These are phyloP conservation scores for Pitangus sulphuratus DNA, from an alignment of 2,797 vertebrate species.

Conservation along the genomic window DNA sequence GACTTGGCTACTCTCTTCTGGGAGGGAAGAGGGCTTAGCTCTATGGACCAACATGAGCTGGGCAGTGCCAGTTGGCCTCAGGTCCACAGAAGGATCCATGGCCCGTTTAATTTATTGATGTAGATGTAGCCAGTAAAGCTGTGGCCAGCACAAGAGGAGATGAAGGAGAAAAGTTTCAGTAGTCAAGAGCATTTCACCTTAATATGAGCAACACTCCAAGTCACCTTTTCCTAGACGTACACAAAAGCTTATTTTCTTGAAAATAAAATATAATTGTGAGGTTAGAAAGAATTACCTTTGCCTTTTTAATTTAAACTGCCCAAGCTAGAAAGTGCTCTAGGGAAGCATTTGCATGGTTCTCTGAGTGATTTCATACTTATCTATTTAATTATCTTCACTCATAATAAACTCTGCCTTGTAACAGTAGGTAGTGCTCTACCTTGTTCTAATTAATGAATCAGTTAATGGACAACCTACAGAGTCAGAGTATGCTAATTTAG, in stretches of 20 bases:
- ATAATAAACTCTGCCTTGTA: slow-evolving; percentile 39
- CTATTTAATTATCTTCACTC: slow-evolving; percentile 56
- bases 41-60: neutral
- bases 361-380: slow-evolving; percentile 51
- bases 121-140: neutral
- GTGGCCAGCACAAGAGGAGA: neutral
- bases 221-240: neutral
- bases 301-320: neutral
- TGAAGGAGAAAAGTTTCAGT: neutral
- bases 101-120: neutral
- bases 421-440: slow-evolving; percentile 50
- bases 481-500: slow-evolving; percentile 43
- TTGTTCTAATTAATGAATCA: slow-evolving; percentile 66
- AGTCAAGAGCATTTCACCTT: neutral
- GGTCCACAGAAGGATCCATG: neutral
- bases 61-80: slow-evolving; percentile 31
- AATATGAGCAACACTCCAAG: neutral
- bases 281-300: neutral
- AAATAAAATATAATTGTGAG: neutral
- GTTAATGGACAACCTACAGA: slow-evolving; percentile 67
- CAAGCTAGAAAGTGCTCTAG: neutral
- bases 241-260: neutral
- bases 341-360: slow-evolving; percentile 25
- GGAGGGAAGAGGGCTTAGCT: neutral
- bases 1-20: neutral